Conservation (phyloP, 2,888 invertebrate species). For the Drosophila mimica region DNA sequence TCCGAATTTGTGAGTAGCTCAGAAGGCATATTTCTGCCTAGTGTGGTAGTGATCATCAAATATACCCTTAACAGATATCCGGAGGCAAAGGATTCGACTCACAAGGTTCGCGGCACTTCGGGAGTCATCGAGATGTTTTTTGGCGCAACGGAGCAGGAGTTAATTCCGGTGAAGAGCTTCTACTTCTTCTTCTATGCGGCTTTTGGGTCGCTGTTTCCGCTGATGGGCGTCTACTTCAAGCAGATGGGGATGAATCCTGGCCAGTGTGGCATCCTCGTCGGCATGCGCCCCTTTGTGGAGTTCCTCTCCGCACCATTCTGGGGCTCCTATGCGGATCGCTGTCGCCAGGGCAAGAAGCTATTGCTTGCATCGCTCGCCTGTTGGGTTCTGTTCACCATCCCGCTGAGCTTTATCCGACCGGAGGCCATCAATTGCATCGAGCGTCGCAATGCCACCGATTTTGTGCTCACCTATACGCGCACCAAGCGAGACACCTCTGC, state of each 20-base stretch:
- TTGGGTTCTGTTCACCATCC: slow-evolving; percentile 98
- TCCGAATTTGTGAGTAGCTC: slow-evolving; percentile 88
- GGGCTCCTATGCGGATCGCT: slow-evolving; percentile 96
- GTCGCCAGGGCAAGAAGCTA: slow-evolving; percentile 90
- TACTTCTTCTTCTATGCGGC: slow-evolving; percentile 99
- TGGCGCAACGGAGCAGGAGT: slow-evolving; percentile 94
- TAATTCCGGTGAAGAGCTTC: slow-evolving; percentile 97
- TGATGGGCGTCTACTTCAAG: slow-evolving; percentile 99
- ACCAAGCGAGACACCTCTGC: slow-evolving; percentile 85
- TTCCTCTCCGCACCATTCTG: slow-evolving; percentile 99
- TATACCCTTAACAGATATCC: slow-evolving; percentile 88
- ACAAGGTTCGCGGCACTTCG: slow-evolving; percentile 94
- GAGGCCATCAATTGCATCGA: slow-evolving; percentile 95
- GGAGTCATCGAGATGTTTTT: slow-evolving; percentile 94
- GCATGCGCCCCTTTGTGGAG: slow-evolving; percentile 98
- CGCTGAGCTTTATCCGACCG: slow-evolving; percentile 97
- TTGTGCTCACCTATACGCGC: slow-evolving; percentile 86
- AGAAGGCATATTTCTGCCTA: background rate
- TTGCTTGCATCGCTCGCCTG: slow-evolving; percentile 95
- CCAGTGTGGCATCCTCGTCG: slow-evolving; percentile 97
- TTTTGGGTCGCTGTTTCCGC: slow-evolving; percentile 98
- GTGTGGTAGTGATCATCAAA: background rate
- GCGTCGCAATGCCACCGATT: slow-evolving; percentile 88
- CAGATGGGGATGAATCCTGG: slow-evolving; percentile 99
- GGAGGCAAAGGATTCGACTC: slow-evolving; percentile 94